Conservation (phyloP, 1,140 invertebrate genomes). For the Lasioglossum baleicum region DNA sequence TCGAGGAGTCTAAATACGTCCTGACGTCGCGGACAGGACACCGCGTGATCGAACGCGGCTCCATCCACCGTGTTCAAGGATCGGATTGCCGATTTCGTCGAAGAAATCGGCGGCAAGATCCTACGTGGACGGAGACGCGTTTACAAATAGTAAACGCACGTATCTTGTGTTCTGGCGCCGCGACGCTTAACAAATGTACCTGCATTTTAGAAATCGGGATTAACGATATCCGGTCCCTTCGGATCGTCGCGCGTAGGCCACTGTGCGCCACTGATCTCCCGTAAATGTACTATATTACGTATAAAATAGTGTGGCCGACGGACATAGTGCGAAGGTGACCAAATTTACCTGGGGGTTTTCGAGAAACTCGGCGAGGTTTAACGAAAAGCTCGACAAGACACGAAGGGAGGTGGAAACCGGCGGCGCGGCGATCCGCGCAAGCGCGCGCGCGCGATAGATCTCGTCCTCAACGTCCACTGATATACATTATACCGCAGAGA, state of each 20-base stretch:
- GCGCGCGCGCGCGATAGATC: conserved; percentile 54
- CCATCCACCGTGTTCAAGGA: conserved; percentile 5
- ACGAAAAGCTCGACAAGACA: conserved; percentile 43
- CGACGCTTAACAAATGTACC: conserved; percentile 65
- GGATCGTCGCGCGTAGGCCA: conserved; percentile 53
- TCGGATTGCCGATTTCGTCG: too few relatives aligned
- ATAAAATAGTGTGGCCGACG: conserved; percentile 58
- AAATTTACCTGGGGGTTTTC: conserved; percentile 21
- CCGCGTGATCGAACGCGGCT: conserved; percentile 27
- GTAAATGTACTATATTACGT: conserved; percentile 59
- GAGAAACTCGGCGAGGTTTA: conserved; percentile 38
- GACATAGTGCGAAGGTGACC: conserved; percentile 45
- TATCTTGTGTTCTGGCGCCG: conserved; percentile 41
- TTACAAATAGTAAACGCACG: not conserved
- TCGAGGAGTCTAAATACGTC: conserved; percentile 59
- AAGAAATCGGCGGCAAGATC: too few relatives aligned
- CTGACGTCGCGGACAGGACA: conserved; percentile 56
- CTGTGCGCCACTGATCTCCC: conserved; percentile 67
- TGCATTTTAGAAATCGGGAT: conserved; percentile 64
- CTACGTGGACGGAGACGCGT: not conserved
- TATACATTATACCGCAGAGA: conserved; percentile 3
- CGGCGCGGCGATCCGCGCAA: conserved; percentile 46
- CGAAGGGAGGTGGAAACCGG: conserved; percentile 27
- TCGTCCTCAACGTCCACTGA: conserved; percentile 60
- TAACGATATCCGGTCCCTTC: conserved; percentile 48